Base-by-base conservation (phyloP, 2,888 invertebrate species). In the Oscheius sp. region DNA sequence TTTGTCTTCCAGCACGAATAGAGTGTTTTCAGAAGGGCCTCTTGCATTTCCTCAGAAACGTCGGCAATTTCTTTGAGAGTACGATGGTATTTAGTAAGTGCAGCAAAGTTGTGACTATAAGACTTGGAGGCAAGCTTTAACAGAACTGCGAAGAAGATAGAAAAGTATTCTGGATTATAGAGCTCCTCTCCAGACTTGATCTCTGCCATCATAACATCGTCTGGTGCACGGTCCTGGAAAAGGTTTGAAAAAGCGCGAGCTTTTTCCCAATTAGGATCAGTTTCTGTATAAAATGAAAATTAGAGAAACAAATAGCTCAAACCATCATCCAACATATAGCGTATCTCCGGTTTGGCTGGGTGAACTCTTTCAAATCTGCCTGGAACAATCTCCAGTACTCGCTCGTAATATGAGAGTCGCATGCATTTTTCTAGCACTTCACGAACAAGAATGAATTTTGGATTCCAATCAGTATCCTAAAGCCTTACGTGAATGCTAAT, bases 21-120 rank as follows among this genome's bases (percentile, higher is more conserved):
- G 86, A 96, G 91, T 86, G 94, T 93, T 78, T 93, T 91, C 58
- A 98, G 89, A 61, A 98, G 91, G 87, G 93, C 94, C 76, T 95
- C 93, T 88, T 98, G 97, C 0, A 95, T 95, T 87, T 96, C 95
- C 87, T 96, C 96, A 0, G 93, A 92, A 50, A 72, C 72, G 85
- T 94, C 94, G 0, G 94, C 94, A 73, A 97, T 89, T 34, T 92
- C 92, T 92, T 94, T 88, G 23, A 89, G 87, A 50, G 87, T 84
- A 65, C 84, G 80, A 77, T 88, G 88, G 79, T 88, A 89, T 90
- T 96, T 97, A 46, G 95, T 94, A 76, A 98, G 93, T n/a, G 96
- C 97, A 5, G 97, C 95, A 88, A 97, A 96, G 82, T 95, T 94
- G 87, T 98, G 98, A 71, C 96, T 96, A 87, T 97, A 95, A 81